Evolutionary conservation across 2,113 vertebrate genomes (phyloP), one percentile per base, ranked within the genome.

Genomic region (Microcebus jonahi): DNA sequence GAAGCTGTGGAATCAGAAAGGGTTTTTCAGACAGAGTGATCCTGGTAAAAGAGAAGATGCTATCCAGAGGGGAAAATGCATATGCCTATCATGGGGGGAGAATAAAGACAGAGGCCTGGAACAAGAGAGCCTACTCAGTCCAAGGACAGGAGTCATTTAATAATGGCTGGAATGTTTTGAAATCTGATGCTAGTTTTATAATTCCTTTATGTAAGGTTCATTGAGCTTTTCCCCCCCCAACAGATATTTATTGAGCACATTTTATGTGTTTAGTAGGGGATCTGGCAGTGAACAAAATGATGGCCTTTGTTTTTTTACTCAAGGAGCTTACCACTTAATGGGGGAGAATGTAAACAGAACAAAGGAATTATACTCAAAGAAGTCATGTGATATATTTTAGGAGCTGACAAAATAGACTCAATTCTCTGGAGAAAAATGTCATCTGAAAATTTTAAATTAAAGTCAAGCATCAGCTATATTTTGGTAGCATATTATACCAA

Each of bases 281-380:
- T 67, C 77, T 84, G 63, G 50, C 53, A 71, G 15, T 90, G 50
- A 87, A 55, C 8, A 79, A 68, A 96, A 75, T 48, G 67, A 55
- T 67, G 55, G 3, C 27, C 12, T 29, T 59, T 95, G 53, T 87
- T 96, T 57, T 45, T 93, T 81, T 29, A n/a, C 18, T 90, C 45
- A 95, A 76, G 14, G 36, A 88, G 27, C 23, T 94, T 70, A 50
- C 68, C 59, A 63, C 96, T 42, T 96, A 92, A 80, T 79, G 39
- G 29, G 34, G 36, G 36, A 81, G 80, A 76, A 50, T 55, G 55
- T 82, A 77, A 86, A 77, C 45, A 79, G 57, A 76, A 95, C 71
- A 25, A 84, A 81, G 71, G 45, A 84, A 34, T 88, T 90, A 48
- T 36, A 34, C 57, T 65, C 48, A 70, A 75, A 61, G 61, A 21